Evolutionary conservation across 1,140 invertebrate species (phyloP).

Genomic region (Zaprionus kolodkinae): DNA sequence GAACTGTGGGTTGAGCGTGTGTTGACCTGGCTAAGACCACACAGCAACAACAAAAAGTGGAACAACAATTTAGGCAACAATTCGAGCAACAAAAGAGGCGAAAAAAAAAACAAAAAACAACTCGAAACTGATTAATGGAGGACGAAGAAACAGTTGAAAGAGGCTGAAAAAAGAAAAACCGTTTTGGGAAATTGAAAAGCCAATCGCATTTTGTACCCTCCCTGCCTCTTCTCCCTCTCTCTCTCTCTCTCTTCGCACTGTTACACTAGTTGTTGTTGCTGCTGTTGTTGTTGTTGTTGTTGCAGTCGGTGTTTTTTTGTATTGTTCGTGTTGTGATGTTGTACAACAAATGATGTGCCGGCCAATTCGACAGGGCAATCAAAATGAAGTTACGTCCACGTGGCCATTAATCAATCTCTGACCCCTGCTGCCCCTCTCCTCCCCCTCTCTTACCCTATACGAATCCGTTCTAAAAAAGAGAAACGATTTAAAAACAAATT

Average conservation of each 20-base stretch:
- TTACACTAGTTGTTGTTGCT: constrained; percentile 25
- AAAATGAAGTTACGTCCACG: constrained; percentile 75
- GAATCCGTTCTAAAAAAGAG: constrained; percentile 36
- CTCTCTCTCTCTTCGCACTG: background rate
- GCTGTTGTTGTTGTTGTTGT: constrained; percentile 28
- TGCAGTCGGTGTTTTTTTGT: constrained; percentile 25
- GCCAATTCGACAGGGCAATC: constrained; percentile 72
- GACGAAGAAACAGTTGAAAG: background rate
- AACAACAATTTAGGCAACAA: background rate
- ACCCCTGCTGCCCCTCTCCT: background rate
- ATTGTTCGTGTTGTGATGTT: constrained; percentile 4
- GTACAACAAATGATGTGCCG: constrained; percentile 63
- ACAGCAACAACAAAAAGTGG: constrained; percentile 15
- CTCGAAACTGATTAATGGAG: constrained; percentile 48
- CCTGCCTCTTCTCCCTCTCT: background rate
- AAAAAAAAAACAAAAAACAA: background rate
- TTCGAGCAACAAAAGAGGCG: background rate
- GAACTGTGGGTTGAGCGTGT: background rate
- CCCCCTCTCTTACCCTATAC: background rate
- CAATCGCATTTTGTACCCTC: constrained; percentile 60
- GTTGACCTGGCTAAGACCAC: constrained; percentile 12
- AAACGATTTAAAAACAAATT: constrained; percentile 77
- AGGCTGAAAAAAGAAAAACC: constrained; percentile 32
- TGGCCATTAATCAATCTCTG: constrained; percentile 66
- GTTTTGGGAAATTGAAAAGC: constrained; percentile 72